Percentiles rank a stretch among this genome's conserved stretches.
Evolutionary conservation across 1,140 invertebrate species (phyloP).

Genomic region (Oncopodura yosiiana): DNA sequence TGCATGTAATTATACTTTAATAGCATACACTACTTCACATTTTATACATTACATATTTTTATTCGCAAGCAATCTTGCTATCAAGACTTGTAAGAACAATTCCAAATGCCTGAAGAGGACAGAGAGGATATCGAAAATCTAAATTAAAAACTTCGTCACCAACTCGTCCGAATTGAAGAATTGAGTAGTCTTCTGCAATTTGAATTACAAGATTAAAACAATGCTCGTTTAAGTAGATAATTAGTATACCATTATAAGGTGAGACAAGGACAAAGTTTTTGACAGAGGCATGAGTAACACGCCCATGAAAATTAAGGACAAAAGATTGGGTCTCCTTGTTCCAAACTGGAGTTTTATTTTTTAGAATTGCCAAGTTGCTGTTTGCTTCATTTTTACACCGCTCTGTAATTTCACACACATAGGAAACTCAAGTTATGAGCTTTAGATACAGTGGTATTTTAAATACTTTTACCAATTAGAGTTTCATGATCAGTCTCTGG

Average conservation of each 20-base stretch:
- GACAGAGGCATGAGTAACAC: slow-evolving; percentile 97
- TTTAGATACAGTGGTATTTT: background rate
- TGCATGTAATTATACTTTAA: too few species aligned
- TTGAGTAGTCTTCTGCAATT: slow-evolving; percentile 13
- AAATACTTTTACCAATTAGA: slow-evolving; percentile 54
- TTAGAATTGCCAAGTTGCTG: slow-evolving; percentile 45
- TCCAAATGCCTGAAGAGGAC: slow-evolving; percentile 94
- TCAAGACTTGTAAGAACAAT: slow-evolving; percentile 97
- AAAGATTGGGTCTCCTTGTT: slow-evolving; percentile 99
- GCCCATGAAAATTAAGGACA: slow-evolving; percentile 96
- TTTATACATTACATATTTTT: too few species aligned
- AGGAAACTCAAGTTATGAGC: background rate
- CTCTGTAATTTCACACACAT: background rate
- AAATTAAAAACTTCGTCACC: slow-evolving; percentile 90
- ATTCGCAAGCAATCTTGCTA: slow-evolving; percentile 97
- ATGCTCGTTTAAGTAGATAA: too few species aligned
- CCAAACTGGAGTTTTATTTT: slow-evolving; percentile 98
- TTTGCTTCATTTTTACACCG: background rate
- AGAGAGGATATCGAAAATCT: slow-evolving; percentile 95
- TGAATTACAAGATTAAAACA: background rate
- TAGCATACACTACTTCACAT: too few species aligned
- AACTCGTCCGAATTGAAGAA: slow-evolving; percentile 48
- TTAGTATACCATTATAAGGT: too few species aligned
- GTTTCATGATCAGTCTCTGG: slow-evolving; percentile 69
- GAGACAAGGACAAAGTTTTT: too few species aligned